Evolutionary conservation across 2,888 invertebrate species (phyloP).

Genomic region (Agonopterix arenella): DNA sequence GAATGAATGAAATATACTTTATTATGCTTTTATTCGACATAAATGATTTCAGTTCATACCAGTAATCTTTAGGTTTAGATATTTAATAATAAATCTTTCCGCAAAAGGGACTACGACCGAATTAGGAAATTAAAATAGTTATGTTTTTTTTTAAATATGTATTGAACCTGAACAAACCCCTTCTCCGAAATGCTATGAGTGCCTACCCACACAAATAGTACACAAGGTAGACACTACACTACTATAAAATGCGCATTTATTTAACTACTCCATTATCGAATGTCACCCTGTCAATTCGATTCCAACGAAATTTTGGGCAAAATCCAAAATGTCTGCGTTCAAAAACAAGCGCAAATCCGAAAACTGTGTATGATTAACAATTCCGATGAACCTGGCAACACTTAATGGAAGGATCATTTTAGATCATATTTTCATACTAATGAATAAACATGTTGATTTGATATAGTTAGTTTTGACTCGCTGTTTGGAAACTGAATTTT

Average conservation of each 20-base stretch:
- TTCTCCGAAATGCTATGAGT: too few species aligned
- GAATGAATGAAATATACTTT: too few species aligned
- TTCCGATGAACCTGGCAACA: constrained; percentile 34
- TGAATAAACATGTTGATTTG: constrained; percentile 26
- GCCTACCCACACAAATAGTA: too few species aligned
- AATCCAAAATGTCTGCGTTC: constrained; percentile 8
- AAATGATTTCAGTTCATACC: too few species aligned
- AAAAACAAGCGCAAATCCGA: constrained; percentile 30
- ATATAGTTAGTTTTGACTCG: background rate
- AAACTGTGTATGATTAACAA: constrained; percentile 46
- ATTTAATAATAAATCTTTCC: too few species aligned
- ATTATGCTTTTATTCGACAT: too few species aligned
- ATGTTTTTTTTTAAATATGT: too few species aligned
- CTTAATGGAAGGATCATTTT: constrained; percentile 10
- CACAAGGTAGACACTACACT: too few species aligned
- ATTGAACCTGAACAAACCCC: too few species aligned
- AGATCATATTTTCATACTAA: constrained; percentile 22
- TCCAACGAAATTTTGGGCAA: constrained; percentile 1
- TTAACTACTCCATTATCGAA: constrained; percentile 3
- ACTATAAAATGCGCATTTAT: background rate
- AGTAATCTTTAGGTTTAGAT: too few species aligned
- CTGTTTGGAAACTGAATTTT: background rate
- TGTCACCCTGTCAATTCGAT: constrained; percentile 6
- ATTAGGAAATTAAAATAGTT: too few species aligned
- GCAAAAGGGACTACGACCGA: too few species aligned